These are phyloP conservation scores for Zygogramma bicolorata DNA, from an alignment of 2,888 invertebrate genomes.

Conservation along the genomic window DNA sequence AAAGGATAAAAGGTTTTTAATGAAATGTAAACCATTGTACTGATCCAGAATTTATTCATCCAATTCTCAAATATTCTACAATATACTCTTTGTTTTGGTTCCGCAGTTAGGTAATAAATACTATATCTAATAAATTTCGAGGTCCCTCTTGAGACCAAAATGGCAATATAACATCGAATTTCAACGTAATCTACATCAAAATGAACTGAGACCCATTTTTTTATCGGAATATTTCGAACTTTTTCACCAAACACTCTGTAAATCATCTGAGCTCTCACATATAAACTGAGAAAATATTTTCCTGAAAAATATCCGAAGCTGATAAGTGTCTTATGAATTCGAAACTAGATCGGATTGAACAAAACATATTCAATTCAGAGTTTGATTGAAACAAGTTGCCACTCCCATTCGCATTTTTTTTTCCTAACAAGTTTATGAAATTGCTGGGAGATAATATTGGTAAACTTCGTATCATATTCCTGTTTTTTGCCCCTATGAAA, in stretches of 20 bases:
- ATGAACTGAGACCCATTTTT: conserved; percentile 24
- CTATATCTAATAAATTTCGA: conserved; percentile 24
- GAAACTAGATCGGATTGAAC: neutral
- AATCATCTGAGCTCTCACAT: neutral
- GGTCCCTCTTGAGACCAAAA: conserved; percentile 9
- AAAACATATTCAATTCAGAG: too few relatives aligned
- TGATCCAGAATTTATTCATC: conserved; percentile 20
- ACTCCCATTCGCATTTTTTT: too few relatives aligned
- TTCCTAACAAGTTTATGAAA: too few relatives aligned
- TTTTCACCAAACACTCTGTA: conserved; percentile 1
- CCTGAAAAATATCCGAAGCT: neutral
- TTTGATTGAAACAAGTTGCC: too few relatives aligned
- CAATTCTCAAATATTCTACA: conserved; percentile 30
- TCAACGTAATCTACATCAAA: conserved; percentile 13
- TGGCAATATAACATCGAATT: conserved; percentile 10
- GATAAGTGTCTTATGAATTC: neutral
- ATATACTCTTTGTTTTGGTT: conserved; percentile 36
- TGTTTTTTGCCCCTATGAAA: too few relatives aligned
- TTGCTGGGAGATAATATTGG: too few relatives aligned
- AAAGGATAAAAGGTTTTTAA: neutral
- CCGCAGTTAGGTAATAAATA: conserved; percentile 39
- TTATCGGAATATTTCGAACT: neutral
- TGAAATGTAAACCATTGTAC: neutral
- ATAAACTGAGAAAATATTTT: neutral
- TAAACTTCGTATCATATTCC: too few relatives aligned